Evolutionary conservation across 2,113 vertebrate genomes (phyloP).

Genomic region (Tachuris rubrigastra): DNA sequence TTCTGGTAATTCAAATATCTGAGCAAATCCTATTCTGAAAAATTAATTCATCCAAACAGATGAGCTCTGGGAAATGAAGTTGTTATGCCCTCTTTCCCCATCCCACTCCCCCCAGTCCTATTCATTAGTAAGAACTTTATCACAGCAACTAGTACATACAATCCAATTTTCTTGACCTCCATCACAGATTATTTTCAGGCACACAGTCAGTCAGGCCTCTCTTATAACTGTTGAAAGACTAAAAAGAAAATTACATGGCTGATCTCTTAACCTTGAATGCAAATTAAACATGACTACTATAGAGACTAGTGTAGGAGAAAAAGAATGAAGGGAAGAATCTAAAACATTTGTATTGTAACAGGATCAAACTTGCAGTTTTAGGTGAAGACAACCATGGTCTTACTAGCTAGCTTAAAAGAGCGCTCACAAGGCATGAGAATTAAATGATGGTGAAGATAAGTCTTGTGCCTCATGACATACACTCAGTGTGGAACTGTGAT

Average conservation of each 20-base stretch:
- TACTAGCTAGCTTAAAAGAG: not conserved
- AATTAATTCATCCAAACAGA: not conserved
- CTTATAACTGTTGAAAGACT: not conserved
- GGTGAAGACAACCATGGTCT: not conserved
- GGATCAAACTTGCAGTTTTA: not conserved
- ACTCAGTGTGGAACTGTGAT: not conserved
- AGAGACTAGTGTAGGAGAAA: not conserved
- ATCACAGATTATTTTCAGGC: not conserved
- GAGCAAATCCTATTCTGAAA: not conserved
- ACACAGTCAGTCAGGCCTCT: not conserved
- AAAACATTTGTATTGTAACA: not conserved
- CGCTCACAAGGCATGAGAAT: not conserved
- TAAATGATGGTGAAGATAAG: not conserved
- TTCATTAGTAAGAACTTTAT: slow-evolving; percentile 7
- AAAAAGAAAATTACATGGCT: not conserved
- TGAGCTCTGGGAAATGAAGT: not conserved
- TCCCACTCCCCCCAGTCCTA: not conserved
- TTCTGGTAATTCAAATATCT: not conserved
- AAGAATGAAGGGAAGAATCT: not conserved
- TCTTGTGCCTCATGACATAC: not conserved
- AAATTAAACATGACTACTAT: not conserved
- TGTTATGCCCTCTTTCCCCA: not conserved
- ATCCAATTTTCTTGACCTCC: not conserved
- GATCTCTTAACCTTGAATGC: not conserved
- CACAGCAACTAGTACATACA: not conserved